Evolutionary conservation across 2,113 vertebrate genomes (phyloP).

Genomic region (Neodon shergylaensis): DNA sequence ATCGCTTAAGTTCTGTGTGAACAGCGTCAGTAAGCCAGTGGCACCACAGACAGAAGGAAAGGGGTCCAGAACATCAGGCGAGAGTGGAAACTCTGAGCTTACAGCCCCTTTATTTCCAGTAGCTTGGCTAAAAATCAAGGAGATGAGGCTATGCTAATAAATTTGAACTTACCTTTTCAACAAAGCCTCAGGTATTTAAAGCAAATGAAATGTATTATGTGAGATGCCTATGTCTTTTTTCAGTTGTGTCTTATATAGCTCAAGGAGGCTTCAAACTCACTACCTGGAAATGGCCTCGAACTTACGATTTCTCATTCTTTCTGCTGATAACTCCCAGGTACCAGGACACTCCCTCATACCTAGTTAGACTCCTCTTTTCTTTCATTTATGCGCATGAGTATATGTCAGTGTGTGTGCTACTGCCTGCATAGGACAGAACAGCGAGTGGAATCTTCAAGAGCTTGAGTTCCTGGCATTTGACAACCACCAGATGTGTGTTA

Average conservation of each 20-base stretch:
- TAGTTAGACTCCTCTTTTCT: neutral
- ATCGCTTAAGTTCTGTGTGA: neutral
- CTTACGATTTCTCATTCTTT: no score
- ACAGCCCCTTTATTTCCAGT: neutral
- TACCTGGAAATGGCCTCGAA: neutral
- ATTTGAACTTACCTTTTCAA: neutral
- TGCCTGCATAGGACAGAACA: neutral
- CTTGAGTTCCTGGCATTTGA: neutral
- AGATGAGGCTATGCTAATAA: neutral
- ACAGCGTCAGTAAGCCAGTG: accelerated
- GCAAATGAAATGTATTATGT: neutral
- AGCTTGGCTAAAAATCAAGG: neutral
- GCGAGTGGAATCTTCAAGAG: neutral
- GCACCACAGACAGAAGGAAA: neutral
- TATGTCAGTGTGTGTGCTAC: neutral
- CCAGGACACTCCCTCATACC: neutral
- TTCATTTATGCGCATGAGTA: neutral
- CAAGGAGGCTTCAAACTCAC: neutral
- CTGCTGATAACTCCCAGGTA: no score
- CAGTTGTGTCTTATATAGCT: no score
- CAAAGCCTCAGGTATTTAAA: neutral
- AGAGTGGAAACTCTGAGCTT: neutral
- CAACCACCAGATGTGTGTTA: neutral
- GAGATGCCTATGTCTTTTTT: neutral
- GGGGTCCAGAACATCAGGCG: neutral